A percentile compares a stretch with the other conserved stretches of the same genome.
These are phyloP conservation scores for Aptenodytes patagonicus DNA, from an alignment of 2,113 vertebrate genomes.

Conservation along the genomic window DNA sequence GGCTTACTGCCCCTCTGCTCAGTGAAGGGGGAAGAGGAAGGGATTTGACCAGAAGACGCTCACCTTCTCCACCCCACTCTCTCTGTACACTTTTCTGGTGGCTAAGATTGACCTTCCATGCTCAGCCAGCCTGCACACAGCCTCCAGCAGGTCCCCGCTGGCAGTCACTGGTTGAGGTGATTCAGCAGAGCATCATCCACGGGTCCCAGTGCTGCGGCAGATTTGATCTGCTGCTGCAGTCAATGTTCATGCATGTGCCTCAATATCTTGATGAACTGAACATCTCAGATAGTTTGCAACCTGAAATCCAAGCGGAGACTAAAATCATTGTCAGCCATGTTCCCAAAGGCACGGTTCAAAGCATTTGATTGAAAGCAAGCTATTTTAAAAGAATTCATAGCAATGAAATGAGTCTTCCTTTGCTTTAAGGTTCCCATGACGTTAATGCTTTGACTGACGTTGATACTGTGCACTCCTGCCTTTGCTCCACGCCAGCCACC, in stretches of 20 bases:
- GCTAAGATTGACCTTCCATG: too few relatives aligned
- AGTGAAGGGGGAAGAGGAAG: not conserved
- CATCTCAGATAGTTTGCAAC: not conserved
- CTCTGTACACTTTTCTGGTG: not conserved
- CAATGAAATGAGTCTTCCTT: too few relatives aligned
- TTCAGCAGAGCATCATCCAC: not conserved
- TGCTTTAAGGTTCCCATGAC: not conserved
- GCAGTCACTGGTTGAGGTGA: rapidly evolving
- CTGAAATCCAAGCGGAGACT: not conserved
- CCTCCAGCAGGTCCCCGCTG: not conserved
- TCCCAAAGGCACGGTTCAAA: not conserved
- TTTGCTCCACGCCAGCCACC: not conserved
- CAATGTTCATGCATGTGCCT: rapidly evolving
- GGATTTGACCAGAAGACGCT: not conserved
- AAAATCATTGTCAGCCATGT: not conserved
- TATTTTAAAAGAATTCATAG: not conserved
- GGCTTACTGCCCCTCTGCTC: not conserved
- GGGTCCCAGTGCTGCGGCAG: rapidly evolving
- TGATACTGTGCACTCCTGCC: not conserved
- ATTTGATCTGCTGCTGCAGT: not conserved
- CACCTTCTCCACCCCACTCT: not conserved
- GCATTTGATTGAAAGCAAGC: not conserved
- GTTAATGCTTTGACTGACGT: rapidly evolving
- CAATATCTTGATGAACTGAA: not conserved
- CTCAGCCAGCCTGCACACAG: not conserved